Conservation (phyloP, 2,888 invertebrate species). For the Cacoxenus indagator region DNA sequence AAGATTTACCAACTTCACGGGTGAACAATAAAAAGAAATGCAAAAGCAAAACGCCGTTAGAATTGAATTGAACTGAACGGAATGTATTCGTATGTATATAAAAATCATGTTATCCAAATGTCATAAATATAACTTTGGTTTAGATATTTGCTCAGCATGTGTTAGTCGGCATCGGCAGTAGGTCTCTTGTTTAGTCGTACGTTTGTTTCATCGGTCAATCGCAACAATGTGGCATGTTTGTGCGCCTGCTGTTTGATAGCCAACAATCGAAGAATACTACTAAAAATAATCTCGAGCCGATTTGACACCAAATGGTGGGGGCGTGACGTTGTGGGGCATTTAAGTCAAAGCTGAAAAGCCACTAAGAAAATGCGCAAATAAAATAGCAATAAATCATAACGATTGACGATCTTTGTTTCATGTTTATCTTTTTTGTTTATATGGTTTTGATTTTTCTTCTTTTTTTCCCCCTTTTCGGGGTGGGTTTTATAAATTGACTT, state of each 20-base stretch:
- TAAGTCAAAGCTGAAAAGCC: constrained; percentile 51
- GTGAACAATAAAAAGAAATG: neutral
- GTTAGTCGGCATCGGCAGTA: neutral
- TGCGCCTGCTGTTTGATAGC: neutral
- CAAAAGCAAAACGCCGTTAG: neutral
- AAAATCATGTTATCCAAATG: constrained; percentile 1
- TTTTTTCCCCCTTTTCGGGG: neutral
- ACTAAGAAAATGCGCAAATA: constrained; percentile 64
- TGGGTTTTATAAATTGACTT: constrained; percentile 51
- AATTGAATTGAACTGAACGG: too few species aligned
- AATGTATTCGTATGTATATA: too few species aligned
- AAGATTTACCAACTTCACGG: neutral
- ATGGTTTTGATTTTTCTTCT: constrained; percentile 5
- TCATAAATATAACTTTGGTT: constrained; percentile 11
- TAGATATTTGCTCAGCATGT: neutral
- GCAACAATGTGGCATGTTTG: neutral
- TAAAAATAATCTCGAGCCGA: neutral
- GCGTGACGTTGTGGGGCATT: constrained; percentile 8
- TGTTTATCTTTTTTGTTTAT: constrained; percentile 3
- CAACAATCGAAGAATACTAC: neutral
- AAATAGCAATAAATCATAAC: constrained; percentile 62
- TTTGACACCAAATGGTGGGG: neutral
- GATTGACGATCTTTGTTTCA: constrained; percentile 51
- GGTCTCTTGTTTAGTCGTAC: too few species aligned
- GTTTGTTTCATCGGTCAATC: neutral